Evolutionary conservation across 2,888 invertebrate species (phyloP), one percentile per base, ranked within the genome.

Genomic region (Hypolimnas misippus): DNA sequence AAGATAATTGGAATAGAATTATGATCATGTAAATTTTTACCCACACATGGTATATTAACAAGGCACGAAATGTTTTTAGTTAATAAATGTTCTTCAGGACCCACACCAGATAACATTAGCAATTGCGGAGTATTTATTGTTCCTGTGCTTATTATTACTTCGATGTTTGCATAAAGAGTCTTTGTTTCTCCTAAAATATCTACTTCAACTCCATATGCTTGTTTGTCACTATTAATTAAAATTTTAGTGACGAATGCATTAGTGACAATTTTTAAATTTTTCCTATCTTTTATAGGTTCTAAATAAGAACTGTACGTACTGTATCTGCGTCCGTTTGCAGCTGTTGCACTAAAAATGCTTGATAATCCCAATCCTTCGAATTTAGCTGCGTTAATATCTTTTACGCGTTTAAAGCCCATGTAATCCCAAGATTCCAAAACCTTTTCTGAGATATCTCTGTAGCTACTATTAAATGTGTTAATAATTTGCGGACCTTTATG

Each of bases 21-120:
- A 72, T 94, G 93, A 67, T 94, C 93, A 71, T 93, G 92, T 12
- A 93, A 81, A 74, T 93, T 92, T 65, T 84, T 72, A 0, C 93
- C 94, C 0, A 93, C 93, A 0, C 81, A 88, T 0, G 85, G 82
- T 3, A 82, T 83, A 68, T 93, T 78, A 14, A 84, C 74, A 49
- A 87, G 67, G 0, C 86, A 78, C 0, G 71, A 8, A 49, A 93
- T 89, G 8, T 84, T 81, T 8, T 85, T 79, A 0, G 81, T 72
- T 8, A 66, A 44, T 0, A 93, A 73, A 50, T 92, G 82, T 0
- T 81, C 62, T 63, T 73, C 77, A 51, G 91, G 87, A 0, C 93
- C 93, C 2, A 93, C 75, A 19, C 93, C 93, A 2, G 93, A 93
- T 5, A 25, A 5, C 25, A 25, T 25, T 25, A 25, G 5, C 5